A percentile compares a stretch with the other conserved stretches of the same genome.
phyloP scores from a whole-genome alignment of 2,888 invertebrate genomes.

The Phasia obesa region DNA sequence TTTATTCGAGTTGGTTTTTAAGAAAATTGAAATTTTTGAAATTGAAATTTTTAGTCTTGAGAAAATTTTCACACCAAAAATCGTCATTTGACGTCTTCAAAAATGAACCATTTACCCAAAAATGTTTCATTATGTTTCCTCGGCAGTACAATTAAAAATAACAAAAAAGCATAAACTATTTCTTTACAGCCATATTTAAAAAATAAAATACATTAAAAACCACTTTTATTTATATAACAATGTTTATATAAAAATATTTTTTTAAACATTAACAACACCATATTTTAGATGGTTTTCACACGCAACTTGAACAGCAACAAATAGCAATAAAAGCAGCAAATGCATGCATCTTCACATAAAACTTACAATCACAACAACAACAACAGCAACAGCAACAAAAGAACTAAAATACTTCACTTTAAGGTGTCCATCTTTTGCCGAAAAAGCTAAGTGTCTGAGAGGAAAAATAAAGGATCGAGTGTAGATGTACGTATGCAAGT shows the following conservation, averaged over 20 bases:
- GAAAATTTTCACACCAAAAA: no score
- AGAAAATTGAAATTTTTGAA: no score
- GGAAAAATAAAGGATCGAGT: slow-evolving; percentile 44
- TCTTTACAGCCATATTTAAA: slow-evolving; percentile 59
- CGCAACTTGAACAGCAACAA: slow-evolving; percentile 67
- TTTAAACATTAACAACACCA: slow-evolving; percentile 69
- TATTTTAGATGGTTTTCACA: slow-evolving; percentile 73
- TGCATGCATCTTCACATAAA: slow-evolving; percentile 52
- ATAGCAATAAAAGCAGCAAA: slow-evolving; percentile 18
- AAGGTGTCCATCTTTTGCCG: slow-evolving; percentile 67
- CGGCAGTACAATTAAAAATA: slow-evolving; percentile 14
- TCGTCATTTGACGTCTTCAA: background rate
- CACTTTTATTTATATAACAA: slow-evolving; percentile 70
- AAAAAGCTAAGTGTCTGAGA: slow-evolving; percentile 58
- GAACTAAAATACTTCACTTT: slow-evolving; percentile 65
- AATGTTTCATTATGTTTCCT: background rate
- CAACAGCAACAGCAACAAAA: no score
- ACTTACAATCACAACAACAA: slow-evolving; percentile 24
- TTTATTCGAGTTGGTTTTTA: no score
- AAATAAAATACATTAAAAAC: slow-evolving; percentile 70
- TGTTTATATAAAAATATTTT: slow-evolving; percentile 66
- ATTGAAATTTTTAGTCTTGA: no score
- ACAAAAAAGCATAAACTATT: slow-evolving; percentile 44
- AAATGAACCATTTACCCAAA: background rate
- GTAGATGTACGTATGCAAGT: slow-evolving; percentile 23